These are phyloP conservation scores for Linyphia triangularis DNA, from an alignment of 2,888 invertebrate species.

Conservation along the genomic window DNA sequence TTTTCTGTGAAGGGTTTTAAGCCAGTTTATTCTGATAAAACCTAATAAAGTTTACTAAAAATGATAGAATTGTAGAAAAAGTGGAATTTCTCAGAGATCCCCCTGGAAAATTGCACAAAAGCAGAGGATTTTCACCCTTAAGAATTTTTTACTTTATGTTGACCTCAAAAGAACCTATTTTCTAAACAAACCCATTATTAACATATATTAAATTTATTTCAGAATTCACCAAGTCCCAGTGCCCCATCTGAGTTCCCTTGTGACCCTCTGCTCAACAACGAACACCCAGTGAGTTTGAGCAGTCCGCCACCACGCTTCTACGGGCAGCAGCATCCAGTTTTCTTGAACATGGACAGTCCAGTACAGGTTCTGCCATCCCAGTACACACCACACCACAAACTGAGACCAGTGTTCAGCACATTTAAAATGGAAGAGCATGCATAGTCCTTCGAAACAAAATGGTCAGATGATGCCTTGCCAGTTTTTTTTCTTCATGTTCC, in stretches of 20 bases:
- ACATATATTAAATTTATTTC: not conserved
- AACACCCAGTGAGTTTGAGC: constrained; percentile 46
- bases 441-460: no score
- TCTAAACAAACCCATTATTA: no score
- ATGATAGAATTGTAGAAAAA: no score
- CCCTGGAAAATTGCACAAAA: no score
- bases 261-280: constrained; percentile 59
- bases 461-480: no score
- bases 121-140: no score
- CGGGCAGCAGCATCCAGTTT: not conserved
- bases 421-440: constrained; percentile 55
- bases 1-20: no score
- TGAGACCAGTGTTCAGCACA: constrained; percentile 37
- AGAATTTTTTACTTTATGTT: not conserved
- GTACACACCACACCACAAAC: constrained; percentile 14
- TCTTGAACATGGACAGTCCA: constrained; percentile 24
- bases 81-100: no score
- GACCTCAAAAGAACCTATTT: no score
- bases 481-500: no score
- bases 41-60: no score
- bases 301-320: not conserved
- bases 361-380: constrained; percentile 51
- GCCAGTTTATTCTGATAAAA: no score
- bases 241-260: constrained; percentile 56
- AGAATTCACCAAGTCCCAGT: constrained; percentile 49